Conservation (phyloP, 2,113 vertebrate genomes). For the Meleagris gallopavo region DNA sequence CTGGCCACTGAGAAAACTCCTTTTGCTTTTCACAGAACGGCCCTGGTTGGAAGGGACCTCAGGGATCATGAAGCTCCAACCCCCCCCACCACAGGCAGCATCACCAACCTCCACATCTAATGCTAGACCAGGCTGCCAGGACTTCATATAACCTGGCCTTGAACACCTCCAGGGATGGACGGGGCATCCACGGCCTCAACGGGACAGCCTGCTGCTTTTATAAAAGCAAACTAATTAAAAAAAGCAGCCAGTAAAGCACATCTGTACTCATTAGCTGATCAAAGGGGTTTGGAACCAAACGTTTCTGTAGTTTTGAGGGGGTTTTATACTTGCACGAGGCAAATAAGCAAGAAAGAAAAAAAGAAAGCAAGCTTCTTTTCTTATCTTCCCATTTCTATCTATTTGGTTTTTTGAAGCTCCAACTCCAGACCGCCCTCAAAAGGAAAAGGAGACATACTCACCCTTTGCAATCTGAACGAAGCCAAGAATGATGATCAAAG, state of each 20-base stretch:
- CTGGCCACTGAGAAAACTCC: background rate
- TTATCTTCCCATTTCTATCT: background rate
- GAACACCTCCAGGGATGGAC: too few species aligned
- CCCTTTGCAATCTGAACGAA: slow-evolving; percentile 92
- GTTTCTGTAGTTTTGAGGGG: background rate
- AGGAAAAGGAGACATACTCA: slow-evolving; percentile 59
- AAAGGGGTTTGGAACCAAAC: background rate
- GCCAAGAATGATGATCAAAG: slow-evolving; percentile 93
- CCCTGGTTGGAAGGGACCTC: too few species aligned
- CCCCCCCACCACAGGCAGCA: too few species aligned
- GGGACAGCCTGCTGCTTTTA: background rate
- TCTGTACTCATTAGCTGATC: background rate
- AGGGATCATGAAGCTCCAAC: too few species aligned
- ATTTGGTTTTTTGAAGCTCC: background rate
- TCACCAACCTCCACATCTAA: too few species aligned
- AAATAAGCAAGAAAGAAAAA: background rate
- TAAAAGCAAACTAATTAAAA: background rate
- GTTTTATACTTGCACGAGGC: background rate
- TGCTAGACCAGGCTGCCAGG: too few species aligned
- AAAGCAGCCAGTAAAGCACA: background rate
- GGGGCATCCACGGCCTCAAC: too few species aligned
- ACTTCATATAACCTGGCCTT: too few species aligned
- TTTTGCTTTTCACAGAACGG: too few species aligned
- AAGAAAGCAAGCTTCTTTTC: background rate
- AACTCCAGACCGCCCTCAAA: background rate